Base-by-base conservation (phyloP, 2,888 invertebrate species). In the Quadroppia sp. region DNA sequence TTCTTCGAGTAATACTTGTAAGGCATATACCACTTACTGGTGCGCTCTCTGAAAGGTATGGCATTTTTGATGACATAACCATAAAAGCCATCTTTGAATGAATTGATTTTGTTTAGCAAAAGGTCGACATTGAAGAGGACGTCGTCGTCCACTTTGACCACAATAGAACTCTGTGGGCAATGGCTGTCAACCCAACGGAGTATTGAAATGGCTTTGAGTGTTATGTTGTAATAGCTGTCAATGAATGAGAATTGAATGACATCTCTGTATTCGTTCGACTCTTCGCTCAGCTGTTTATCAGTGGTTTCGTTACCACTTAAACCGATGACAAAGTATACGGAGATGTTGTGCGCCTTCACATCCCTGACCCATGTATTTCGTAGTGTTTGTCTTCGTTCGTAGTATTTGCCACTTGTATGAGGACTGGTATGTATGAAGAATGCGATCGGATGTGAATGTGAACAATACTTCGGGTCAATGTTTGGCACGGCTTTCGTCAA, bases 11-110 rank as follows among this genome's bases (percentile, higher is more conserved):
- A n/a, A 15, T 48, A 48, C 15, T 48, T 15, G 6, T 48, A 9
- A 48, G 48, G 48, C 48, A 72, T 72, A 45, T 28, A 20, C 67
- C 61, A 67, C 25, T 67, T 72, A n/a, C 67, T 32, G 20, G 32
- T 56, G 15, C 4, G 11, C 30, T 72, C 32, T 25, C 72, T 59
- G 30, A 69, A 25, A 25, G 61, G 61, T 11, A 28, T 40, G 17
- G 25, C 56, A 1, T 40, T 15, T 28, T 30, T 36, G 9, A 32
- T 40, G 1, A 72, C 67, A 1, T 20, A 45, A 23, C 61, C 61
- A 45, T 72, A 72, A 48, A 48, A 9, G 4, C 17, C 48, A 4
- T 3, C 15, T 9, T 48, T 48, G 15, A 48, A 48, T 15, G 4
- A 4, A 20, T 48, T 15, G 7, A 48, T 4, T 4, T 48, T 48